A percentile compares a stretch with the other conserved stretches of the same genome.
phyloP scores from a whole-genome alignment of 2,113 vertebrate genomes.

The crab-eating macaque (Macaca fascicularis) region DNA sequence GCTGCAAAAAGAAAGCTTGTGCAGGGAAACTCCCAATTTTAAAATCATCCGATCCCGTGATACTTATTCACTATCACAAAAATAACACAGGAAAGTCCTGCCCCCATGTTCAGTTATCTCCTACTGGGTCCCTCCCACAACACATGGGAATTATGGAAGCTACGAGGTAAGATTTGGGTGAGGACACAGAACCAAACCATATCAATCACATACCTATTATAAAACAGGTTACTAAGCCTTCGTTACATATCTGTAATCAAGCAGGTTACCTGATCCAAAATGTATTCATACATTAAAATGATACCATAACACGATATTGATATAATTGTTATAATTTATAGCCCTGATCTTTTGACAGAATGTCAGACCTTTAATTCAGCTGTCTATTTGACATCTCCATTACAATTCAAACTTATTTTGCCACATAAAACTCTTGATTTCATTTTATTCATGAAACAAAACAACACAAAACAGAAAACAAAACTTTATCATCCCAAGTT shows the following conservation, averaged over 20 bases:
- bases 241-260: background rate
- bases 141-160: no score
- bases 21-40: no score
- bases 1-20: no score
- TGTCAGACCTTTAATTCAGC: background rate
- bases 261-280: background rate
- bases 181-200: no score
- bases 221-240: no score
- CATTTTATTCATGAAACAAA: background rate
- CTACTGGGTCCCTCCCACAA: no score
- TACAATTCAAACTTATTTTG: background rate
- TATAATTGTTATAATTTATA: background rate
- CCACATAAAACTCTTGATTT: background rate
- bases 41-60: no score
- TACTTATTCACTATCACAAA: no score
- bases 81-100: no score
- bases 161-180: no score
- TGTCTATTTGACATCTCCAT: background rate
- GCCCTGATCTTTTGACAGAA: background rate
- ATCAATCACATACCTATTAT: no score
- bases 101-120: no score
- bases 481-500: background rate
- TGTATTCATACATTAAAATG: background rate
- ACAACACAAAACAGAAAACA: background rate
- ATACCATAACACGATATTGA: background rate